These are phyloP conservation scores for Acromyrmex heyeri DNA, from an alignment of 1,140 invertebrate genomes.

Conservation along the genomic window DNA sequence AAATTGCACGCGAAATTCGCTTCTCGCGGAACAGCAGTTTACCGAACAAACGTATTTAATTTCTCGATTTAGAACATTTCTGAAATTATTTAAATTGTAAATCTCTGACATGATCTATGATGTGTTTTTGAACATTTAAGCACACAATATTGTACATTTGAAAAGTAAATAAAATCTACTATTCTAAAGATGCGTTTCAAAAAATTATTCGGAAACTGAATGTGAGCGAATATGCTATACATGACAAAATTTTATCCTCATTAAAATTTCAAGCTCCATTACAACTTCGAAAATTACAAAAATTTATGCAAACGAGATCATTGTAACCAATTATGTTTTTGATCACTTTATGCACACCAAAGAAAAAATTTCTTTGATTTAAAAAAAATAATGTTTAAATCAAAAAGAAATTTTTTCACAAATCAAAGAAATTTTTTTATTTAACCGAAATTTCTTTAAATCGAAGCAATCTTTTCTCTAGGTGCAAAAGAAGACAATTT, in stretches of 20 bases:
- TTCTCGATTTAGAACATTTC: conserved; percentile 42
- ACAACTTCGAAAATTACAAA: neutral
- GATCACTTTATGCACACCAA: no score
- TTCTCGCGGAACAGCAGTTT: conserved; percentile 36
- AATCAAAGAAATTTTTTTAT: no score
- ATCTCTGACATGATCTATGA: conserved; percentile 1
- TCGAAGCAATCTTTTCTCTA: no score
- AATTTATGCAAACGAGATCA: neutral
- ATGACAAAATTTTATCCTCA: neutral
- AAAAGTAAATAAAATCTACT: neutral
- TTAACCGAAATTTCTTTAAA: no score
- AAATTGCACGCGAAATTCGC: conserved; percentile 61
- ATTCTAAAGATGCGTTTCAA: neutral
- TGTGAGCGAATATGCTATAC: neutral
- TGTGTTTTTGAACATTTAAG: neutral
- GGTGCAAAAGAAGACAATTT: neutral
- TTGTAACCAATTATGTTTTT: no score
- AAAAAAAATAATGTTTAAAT: no score
- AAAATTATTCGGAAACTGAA: neutral
- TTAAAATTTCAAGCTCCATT: neutral
- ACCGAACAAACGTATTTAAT: conserved; percentile 52
- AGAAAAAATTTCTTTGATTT: no score
- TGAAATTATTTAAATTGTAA: conserved; percentile 40
- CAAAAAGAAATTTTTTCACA: no score
- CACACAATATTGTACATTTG: neutral